Percentiles rank a stretch among this genome's conserved stretches.
Conservation (phyloP, 2,888 invertebrate species). For the Lycocerus yunnanus region DNA sequence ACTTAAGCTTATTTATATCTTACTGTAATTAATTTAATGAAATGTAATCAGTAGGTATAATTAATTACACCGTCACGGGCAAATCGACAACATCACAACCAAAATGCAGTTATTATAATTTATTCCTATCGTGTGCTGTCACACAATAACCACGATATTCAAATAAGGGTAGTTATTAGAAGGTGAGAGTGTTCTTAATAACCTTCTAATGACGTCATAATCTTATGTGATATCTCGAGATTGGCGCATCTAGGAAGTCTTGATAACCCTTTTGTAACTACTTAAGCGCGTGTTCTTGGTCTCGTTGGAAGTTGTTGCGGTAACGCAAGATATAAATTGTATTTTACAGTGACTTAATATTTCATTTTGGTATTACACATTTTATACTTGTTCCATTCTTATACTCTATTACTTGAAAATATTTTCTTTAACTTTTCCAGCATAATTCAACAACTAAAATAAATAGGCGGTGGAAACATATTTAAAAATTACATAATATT, state of each 20-base stretch:
- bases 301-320: constrained; percentile 34
- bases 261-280: constrained; percentile 33
- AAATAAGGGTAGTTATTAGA: constrained; percentile 43
- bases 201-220: constrained; percentile 47
- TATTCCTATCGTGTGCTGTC: constrained; percentile 35
- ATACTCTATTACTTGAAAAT: neutral
- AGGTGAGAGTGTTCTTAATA: constrained; percentile 47
- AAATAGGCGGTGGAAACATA: neutral
- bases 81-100: neutral
- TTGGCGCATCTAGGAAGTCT: constrained; percentile 40
- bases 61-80: neutral
- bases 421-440: neutral
- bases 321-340: constrained; percentile 7
- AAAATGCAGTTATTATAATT: constrained; percentile 1
- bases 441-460: neutral
- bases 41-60: neutral
- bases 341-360: constrained; percentile 4
- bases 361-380: neutral
- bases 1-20: too few relatives aligned
- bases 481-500: too few relatives aligned
- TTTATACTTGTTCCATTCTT: neutral
- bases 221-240: constrained; percentile 47
- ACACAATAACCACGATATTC: constrained; percentile 41
- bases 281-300: constrained; percentile 27
- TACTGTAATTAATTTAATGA: neutral